Percentiles rank a stretch among this genome's conserved stretches.
These are phyloP conservation scores for Pollenia amentaria DNA, from an alignment of 2,888 invertebrate species.

Conservation along the genomic window DNA sequence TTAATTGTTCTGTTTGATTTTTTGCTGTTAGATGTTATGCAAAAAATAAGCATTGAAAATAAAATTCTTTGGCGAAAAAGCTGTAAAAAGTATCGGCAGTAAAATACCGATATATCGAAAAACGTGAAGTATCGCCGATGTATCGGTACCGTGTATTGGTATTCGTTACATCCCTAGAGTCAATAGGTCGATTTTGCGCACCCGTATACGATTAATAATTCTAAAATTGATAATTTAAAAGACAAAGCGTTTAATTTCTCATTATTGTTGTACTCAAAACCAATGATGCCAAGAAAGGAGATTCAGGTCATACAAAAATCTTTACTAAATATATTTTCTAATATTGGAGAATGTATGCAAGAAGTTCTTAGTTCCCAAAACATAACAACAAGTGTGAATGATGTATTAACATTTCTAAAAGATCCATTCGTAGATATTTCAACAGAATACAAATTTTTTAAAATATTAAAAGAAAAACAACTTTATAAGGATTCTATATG, in stretches of 20 bases:
- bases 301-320: neutral
- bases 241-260: neutral
- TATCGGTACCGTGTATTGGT: too few species aligned
- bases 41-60: too few species aligned
- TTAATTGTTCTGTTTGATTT: too few species aligned
- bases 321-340: neutral
- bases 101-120: too few species aligned
- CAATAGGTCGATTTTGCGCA: too few species aligned
- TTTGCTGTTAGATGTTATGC: too few species aligned
- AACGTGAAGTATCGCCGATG: too few species aligned
- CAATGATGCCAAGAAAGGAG: constrained; percentile 4
- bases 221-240: neutral
- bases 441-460: constrained; percentile 17
- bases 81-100: too few species aligned
- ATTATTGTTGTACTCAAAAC: neutral
- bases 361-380: neutral
- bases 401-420: constrained; percentile 1
- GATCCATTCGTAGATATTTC: constrained; percentile 2
- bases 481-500: neutral
- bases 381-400: neutral
- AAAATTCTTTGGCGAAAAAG: too few species aligned
- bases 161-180: too few species aligned
- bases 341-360: neutral
- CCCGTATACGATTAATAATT: too few species aligned
- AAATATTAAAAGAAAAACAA: constrained; percentile 18